A percentile compares a stretch with the other conserved stretches of the same genome.
Conservation (phyloP, 2,113 vertebrate species). For the Rhea pennata region DNA sequence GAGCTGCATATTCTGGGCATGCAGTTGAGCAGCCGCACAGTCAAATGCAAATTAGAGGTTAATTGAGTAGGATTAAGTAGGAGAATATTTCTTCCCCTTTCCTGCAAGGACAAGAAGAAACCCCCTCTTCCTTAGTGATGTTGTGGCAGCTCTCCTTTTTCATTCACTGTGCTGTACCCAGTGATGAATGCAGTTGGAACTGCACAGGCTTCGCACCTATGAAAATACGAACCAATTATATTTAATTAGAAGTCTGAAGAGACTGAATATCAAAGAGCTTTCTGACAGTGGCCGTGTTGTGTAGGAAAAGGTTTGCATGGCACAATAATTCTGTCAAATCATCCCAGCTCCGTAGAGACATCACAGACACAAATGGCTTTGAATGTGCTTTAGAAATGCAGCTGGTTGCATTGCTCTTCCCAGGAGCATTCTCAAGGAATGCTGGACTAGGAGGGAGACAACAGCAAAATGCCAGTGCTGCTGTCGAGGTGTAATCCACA, state of each 20-base stretch:
- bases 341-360: not conserved
- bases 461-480: not conserved
- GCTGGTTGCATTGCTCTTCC: not conserved
- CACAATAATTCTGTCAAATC: slow-evolving; percentile 5
- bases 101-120: not conserved
- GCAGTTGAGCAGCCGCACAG: not conserved
- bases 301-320: not conserved
- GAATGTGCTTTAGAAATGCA: not conserved
- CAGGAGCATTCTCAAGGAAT: not conserved
- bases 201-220: not conserved
- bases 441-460: not conserved
- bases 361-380: not conserved
- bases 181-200: not conserved
- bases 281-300: not conserved
- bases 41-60: not conserved
- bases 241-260: not conserved
- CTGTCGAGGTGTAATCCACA: not conserved
- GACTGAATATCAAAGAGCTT: not conserved
- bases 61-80: not conserved
- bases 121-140: not conserved
- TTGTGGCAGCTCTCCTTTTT: not conserved
- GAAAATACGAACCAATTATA: slow-evolving; percentile 5
- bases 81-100: not conserved
- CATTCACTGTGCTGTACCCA: not conserved
- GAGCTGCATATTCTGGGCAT: not conserved